These are phyloP conservation scores for Agrotis segetum DNA, from an alignment of 2,888 invertebrate species.

Conservation along the genomic window DNA sequence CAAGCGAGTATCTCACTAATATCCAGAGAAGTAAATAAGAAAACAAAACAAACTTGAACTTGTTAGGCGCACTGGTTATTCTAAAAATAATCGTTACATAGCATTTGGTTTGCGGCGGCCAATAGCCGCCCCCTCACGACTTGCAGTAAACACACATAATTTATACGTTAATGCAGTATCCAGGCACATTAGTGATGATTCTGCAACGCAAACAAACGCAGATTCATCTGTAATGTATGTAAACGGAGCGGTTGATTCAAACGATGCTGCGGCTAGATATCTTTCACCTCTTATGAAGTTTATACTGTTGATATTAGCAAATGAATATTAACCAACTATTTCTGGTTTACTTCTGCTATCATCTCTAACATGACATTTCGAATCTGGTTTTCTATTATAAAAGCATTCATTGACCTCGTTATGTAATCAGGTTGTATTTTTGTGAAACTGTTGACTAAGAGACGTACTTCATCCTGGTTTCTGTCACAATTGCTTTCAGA, in stretches of 20 bases:
- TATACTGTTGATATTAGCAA: conserved; percentile 33
- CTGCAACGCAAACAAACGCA: conserved; percentile 56
- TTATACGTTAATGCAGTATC: conserved; percentile 58
- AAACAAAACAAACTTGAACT: conserved; percentile 83
- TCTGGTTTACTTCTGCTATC: conserved; percentile 10
- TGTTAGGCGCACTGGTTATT: conserved; percentile 71
- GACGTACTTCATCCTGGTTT: conserved; percentile 6
- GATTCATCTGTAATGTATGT: conserved; percentile 59
- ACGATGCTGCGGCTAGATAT: conserved; percentile 34
- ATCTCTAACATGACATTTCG: conserved; percentile 7
- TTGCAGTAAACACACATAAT: conserved; percentile 61
- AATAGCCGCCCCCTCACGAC: conserved; percentile 60
- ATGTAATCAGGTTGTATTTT: conserved; percentile 30
- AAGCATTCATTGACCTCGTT: conserved; percentile 22
- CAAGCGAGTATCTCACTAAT: conserved; percentile 28
- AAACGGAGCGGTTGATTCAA: conserved; percentile 58
- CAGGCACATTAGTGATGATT: conserved; percentile 60
- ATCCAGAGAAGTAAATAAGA: conserved; percentile 65
- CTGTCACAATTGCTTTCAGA: neutral
- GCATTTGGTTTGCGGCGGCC: conserved; percentile 58
- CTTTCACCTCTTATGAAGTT: conserved; percentile 28
- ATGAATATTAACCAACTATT: conserved; percentile 24
- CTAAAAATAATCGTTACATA: conserved; percentile 79
- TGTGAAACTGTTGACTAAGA: conserved; percentile 10
- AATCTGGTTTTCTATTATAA: conserved; percentile 32